phyloP scores from a whole-genome alignment of 2,888 invertebrate genomes.

The Acronicta alni region DNA sequence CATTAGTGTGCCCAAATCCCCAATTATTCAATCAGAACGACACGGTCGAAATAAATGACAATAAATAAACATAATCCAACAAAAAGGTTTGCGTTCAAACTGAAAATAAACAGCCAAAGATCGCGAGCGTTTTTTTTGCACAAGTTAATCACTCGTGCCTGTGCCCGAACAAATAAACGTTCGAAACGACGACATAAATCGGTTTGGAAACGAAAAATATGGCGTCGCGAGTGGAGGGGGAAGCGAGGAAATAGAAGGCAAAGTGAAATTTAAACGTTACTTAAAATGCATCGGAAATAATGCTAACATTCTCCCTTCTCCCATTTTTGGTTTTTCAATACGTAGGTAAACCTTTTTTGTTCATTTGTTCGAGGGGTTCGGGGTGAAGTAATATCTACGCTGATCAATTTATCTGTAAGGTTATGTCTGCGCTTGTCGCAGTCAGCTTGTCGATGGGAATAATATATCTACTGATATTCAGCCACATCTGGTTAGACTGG shows the following conservation, averaged over 20 bases:
- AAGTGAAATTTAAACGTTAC: constrained; percentile 9
- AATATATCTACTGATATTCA: too few species aligned
- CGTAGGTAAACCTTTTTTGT: too few species aligned
- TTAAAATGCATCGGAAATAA: constrained; percentile 7
- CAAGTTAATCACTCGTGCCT: constrained; percentile 62
- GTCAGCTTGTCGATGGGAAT: too few species aligned
- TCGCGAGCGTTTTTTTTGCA: constrained; percentile 25
- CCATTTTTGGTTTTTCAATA: too few species aligned
- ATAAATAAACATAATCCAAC: constrained; percentile 51
- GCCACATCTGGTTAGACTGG: too few species aligned
- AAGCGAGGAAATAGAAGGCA: constrained; percentile 21
- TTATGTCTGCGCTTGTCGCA: too few species aligned
- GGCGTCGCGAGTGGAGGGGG: constrained; percentile 21
- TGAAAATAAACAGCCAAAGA: constrained; percentile 36
- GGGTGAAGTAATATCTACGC: too few species aligned
- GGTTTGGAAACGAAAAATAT: constrained; percentile 61
- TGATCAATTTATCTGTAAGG: too few species aligned
- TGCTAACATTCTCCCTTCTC: background rate
- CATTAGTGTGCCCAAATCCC: constrained; percentile 40
- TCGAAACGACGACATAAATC: constrained; percentile 65
- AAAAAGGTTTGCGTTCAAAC: constrained; percentile 51
- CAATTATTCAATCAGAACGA: constrained; percentile 54
- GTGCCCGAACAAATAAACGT: constrained; percentile 64
- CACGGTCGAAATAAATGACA: constrained; percentile 47
- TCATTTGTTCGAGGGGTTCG: too few species aligned